Evolutionary conservation across 2,888 invertebrate genomes (phyloP), one percentile per base, ranked within the genome.

Genomic region (Gerosis bhagava): DNA sequence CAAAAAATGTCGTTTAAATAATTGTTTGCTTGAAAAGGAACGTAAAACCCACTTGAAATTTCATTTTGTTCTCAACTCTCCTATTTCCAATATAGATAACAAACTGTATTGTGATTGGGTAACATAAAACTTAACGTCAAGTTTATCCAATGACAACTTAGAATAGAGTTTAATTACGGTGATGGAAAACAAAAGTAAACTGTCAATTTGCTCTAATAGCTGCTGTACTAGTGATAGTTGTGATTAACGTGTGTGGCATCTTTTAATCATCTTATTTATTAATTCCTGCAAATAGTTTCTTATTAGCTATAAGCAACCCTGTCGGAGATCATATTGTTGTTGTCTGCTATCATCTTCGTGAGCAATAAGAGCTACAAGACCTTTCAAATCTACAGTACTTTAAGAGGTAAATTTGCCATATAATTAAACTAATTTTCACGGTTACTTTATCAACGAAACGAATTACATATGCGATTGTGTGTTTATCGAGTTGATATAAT

Each of bases 211-310:
- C 22, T 15, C 56, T 54, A 63, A 74, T 80, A 76, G 73, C 74
- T 77, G 70, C 70, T 67, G 54, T 51, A 54, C 58, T 64, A n/a
- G n/a, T n/a, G n/a, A n/a, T n/a, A n/a, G n/a, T n/a, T 65, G 51
- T 53, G 62, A 59, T 70, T 67, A 68, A 66, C 59, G 64, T 68
- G 70, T 73, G 69, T 71, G 63, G 59, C 56, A 68, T 66, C 65
- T 51, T 49, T 51, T 53, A 49, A 25, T 53, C 47, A 46, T 54
- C 11, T 31, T 28, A 11, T 34, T 51, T 36, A 29, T 42, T 52
- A 43, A 22, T 35, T 13, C 19, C 26, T 19, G 25, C 13, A 26
- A 45, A 31, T 35, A 15, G 25, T 37, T 24, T 17, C 8, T 21
- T 17, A 44, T 13, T 10, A 43, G 22, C 25, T 21, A 19, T 7